phyloP scores from a whole-genome alignment of 2,113 vertebrate genomes.

The Clarias batrachus region DNA sequence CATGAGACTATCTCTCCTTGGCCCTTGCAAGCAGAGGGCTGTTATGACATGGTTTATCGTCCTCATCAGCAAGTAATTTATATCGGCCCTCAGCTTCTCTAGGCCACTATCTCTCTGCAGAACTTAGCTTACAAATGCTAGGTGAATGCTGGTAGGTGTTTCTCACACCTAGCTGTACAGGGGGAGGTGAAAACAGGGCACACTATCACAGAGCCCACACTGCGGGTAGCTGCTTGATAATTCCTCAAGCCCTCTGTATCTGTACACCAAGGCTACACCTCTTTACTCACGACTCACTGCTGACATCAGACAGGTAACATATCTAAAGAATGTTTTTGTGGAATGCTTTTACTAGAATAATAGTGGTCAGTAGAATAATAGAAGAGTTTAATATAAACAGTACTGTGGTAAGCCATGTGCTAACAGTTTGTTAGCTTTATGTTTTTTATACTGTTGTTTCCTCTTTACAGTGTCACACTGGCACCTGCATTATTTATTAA shows the following conservation, averaged over 20 bases:
- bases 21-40: constrained; percentile 67
- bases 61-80: constrained; percentile 77
- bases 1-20: constrained; percentile 65
- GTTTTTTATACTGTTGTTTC: background rate
- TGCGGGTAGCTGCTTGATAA: constrained; percentile 68
- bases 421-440: background rate
- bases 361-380: background rate
- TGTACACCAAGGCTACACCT: constrained; percentile 7
- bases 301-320: constrained; percentile 14
- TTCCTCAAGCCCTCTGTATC: constrained; percentile 41
- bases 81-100: constrained; percentile 72
- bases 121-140: constrained; percentile 73
- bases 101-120: constrained; percentile 69
- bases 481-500: constrained; percentile 12
- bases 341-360: background rate
- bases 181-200: constrained; percentile 58
- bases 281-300: background rate
- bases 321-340: background rate
- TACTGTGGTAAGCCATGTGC: background rate
- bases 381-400: background rate
- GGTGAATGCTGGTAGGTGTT: constrained; percentile 73
- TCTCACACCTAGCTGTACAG: constrained; percentile 75
- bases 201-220: constrained; percentile 68
- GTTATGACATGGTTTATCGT: constrained; percentile 81
- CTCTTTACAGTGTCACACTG: background rate